A percentile compares a stretch with the other conserved stretches of the same genome.
Evolutionary conservation across 2,797 vertebrate genomes (phyloP).

Genomic region (Loriculus beryllinus): DNA sequence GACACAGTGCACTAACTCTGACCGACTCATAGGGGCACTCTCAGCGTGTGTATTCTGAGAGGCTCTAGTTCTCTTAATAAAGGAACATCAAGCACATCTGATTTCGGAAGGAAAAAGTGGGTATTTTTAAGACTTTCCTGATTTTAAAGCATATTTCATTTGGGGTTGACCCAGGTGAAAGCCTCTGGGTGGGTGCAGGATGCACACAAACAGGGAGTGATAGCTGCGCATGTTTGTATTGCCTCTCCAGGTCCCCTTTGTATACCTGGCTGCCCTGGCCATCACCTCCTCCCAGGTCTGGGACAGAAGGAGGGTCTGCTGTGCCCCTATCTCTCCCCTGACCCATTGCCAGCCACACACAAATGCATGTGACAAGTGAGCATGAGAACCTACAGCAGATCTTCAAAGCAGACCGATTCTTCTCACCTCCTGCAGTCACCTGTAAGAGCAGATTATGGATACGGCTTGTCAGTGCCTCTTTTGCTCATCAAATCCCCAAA

Average conservation of each 20-base stretch:
- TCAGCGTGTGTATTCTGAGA: neutral
- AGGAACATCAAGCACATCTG: neutral
- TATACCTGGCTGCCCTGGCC: neutral
- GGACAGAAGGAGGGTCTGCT: neutral
- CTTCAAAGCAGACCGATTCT: neutral
- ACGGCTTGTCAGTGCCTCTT: neutral
- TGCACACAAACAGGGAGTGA: fast-evolving
- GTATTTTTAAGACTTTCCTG: neutral
- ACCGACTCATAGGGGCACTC: constrained; percentile 51
- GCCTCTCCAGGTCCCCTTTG: neutral
- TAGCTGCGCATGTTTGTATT: neutral
- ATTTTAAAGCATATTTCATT: neutral
- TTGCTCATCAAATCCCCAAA: neutral
- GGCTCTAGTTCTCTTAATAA: neutral
- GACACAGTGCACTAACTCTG: neutral
- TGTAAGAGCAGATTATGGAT: fast-evolving
- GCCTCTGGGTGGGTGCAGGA: neutral
- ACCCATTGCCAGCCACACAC: neutral
- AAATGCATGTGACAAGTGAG: fast-evolving
- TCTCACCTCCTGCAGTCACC: neutral
- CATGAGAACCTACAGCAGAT: neutral
- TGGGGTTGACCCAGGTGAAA: neutral
- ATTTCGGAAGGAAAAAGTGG: neutral
- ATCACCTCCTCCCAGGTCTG: fast-evolving
- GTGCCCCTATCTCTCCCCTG: fast-evolving